These are phyloP conservation scores for Drosophila nigritarsus DNA, from an alignment of 2,888 invertebrate species.

Conservation along the genomic window DNA sequence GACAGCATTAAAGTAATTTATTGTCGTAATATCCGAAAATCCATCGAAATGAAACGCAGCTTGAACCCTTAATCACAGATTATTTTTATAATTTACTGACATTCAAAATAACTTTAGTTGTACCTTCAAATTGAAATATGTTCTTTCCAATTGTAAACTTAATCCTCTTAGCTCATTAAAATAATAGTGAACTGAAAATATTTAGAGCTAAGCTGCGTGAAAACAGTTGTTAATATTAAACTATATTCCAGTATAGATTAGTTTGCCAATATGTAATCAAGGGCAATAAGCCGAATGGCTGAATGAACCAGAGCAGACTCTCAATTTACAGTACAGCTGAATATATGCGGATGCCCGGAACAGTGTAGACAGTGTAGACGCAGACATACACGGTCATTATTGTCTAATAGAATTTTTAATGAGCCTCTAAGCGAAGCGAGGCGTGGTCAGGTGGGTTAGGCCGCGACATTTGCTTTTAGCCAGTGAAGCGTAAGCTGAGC, in stretches of 20 bases:
- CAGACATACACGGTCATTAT: conserved; percentile 41
- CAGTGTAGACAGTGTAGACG: background rate
- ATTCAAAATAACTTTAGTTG: background rate
- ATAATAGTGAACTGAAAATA: background rate
- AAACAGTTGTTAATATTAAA: conserved; percentile 7
- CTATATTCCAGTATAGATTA: conserved; percentile 6
- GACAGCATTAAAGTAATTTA: background rate
- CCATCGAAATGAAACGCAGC: background rate
- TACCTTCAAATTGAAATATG: background rate
- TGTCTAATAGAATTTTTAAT: conserved; percentile 65
- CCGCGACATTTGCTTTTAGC: conserved; percentile 37
- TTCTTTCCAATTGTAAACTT: background rate
- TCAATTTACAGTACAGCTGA: background rate
- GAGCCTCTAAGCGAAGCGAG: conserved; percentile 39
- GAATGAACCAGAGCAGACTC: conserved; percentile 4
- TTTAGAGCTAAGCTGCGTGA: background rate
- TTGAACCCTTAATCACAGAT: background rate
- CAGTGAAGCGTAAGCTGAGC: conserved; percentile 33
- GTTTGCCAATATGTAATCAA: background rate
- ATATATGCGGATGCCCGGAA: conserved; percentile 1
- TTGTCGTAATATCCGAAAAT: background rate
- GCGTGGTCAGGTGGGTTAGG: background rate
- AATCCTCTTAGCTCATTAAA: conserved; percentile 4
- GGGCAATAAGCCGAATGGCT: conserved; percentile 10
- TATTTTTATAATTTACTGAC: background rate